These are phyloP conservation scores for Electrona antarctica DNA, from an alignment of 2,113 vertebrate species.

Conservation along the genomic window DNA sequence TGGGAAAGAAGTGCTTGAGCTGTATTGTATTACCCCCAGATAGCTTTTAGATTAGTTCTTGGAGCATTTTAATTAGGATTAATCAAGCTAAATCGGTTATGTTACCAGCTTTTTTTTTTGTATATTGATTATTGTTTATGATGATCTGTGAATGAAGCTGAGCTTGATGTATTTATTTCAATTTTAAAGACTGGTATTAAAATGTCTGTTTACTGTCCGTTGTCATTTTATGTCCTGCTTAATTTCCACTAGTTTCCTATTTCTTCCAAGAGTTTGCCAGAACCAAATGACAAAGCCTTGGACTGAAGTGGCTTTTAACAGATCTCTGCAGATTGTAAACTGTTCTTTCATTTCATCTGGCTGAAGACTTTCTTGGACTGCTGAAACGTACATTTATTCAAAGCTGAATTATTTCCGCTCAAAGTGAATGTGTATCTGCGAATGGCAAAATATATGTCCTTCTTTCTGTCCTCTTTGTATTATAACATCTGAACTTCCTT, in stretches of 20 bases:
- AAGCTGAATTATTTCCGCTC: constrained; percentile 23
- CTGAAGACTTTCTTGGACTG: constrained; percentile 11
- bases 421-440: constrained; percentile 38
- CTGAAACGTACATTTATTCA: constrained; percentile 1
- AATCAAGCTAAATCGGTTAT: not conserved
- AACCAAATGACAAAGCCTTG: constrained; percentile 16
- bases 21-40: not conserved
- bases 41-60: not conserved
- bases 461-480: constrained; percentile 59
- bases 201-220: not conserved
- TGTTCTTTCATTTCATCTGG: constrained; percentile 30
- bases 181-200: not conserved
- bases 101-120: no score
- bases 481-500: constrained; percentile 75
- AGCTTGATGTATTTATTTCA: not conserved
- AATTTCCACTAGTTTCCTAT: constrained; percentile 1
- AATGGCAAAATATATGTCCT: constrained; percentile 43
- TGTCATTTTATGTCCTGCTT: constrained; percentile 21
- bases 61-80: not conserved
- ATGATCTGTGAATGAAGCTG: not conserved
- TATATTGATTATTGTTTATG: not conserved
- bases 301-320: not conserved
- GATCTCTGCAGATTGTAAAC: constrained; percentile 18
- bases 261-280: constrained; percentile 10
- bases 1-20: no score